A percentile compares a stretch with the other conserved stretches of the same genome.
Conservation (phyloP, 1,140 invertebrate species). For the Meloidogyne hapla region DNA sequence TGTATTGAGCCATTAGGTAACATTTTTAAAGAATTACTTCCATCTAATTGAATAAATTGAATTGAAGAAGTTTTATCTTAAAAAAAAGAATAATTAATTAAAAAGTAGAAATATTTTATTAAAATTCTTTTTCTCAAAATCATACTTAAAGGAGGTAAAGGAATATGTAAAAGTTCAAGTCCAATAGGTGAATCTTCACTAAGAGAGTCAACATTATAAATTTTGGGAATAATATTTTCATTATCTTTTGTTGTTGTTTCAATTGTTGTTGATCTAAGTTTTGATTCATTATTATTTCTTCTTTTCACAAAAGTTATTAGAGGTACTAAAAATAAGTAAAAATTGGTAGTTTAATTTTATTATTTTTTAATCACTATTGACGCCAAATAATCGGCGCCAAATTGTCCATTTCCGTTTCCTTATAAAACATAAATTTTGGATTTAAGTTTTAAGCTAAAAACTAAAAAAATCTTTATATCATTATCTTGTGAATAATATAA, state of each 20-base stretch:
- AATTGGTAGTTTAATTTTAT: too few relatives aligned
- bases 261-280: neutral
- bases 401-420: too few relatives aligned
- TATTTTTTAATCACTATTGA: too few relatives aligned
- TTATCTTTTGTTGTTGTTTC: neutral
- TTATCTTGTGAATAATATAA: too few relatives aligned
- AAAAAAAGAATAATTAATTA: too few relatives aligned
- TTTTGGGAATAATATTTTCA: neutral
- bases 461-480: too few relatives aligned
- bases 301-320: neutral
- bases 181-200: slow-evolving; percentile 21
- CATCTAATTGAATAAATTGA: neutral
- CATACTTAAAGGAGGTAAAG: neutral
- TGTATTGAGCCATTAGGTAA: slow-evolving; percentile 16
- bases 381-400: too few relatives aligned
- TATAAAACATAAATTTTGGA: too few relatives aligned
- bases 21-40: slow-evolving; percentile 16
- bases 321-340: neutral
- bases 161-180: slow-evolving; percentile 12
- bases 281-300: neutral
- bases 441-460: too few relatives aligned
- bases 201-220: neutral
- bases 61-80: neutral
- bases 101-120: too few relatives aligned
- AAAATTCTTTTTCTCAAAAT: too few relatives aligned